These are phyloP conservation scores for Gyrodactylus bullatarudis DNA, from an alignment of 1,140 invertebrate genomes.

Conservation along the genomic window DNA sequence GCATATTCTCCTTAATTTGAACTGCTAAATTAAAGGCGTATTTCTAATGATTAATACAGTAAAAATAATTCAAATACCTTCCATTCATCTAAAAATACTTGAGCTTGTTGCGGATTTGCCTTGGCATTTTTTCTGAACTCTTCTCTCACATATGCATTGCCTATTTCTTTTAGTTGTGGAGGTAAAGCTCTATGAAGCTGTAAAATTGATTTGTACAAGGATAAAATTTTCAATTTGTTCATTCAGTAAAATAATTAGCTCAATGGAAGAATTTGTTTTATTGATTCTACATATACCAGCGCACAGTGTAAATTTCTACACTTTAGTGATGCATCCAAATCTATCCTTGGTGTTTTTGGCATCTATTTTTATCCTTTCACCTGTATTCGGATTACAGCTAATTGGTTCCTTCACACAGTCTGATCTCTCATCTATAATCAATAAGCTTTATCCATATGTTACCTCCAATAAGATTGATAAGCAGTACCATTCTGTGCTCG, in stretches of 20 bases:
- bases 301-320: neutral
- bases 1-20: neutral
- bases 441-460: neutral
- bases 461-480: neutral
- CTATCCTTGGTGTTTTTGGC: neutral
- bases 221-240: constrained; percentile 27
- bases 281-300: neutral
- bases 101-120: constrained; percentile 32
- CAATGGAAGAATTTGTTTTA: neutral
- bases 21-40: neutral
- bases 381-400: neutral
- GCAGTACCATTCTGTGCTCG: neutral
- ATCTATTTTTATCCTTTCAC: neutral
- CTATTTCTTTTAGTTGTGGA: constrained; percentile 27
- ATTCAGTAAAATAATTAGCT: neutral
- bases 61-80: constrained; percentile 29
- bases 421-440: neutral
- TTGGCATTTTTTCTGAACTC: constrained; percentile 53
- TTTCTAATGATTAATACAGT: constrained; percentile 6
- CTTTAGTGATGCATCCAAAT: neutral
- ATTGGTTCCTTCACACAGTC: neutral
- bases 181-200: constrained; percentile 46
- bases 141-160: constrained; percentile 45
- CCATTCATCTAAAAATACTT: constrained; percentile 53
- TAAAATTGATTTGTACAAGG: constrained; percentile 54